Base-by-base conservation (phyloP, 2,888 invertebrate species). In the Acleris sparsana region DNA sequence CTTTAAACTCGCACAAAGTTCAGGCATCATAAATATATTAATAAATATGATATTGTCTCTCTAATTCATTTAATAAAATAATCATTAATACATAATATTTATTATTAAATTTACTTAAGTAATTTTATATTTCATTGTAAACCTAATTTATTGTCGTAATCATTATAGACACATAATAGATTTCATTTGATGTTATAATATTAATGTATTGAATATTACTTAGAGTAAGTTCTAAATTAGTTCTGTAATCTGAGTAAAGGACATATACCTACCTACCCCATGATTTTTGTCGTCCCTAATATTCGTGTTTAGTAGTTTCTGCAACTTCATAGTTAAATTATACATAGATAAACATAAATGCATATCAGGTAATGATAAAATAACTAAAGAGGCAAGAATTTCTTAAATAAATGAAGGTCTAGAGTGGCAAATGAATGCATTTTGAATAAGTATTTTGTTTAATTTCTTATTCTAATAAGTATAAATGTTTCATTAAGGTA, bases 71-170 rank as follows among this genome's bases (percentile, higher is more conserved):
- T 89, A 80, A 85, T 86, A 86, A 80, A 89, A 86, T 92, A 90
- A 89, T 91, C 88, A 77, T 73, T 78, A 66, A 62, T 61, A 62
- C 62, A 66, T 66, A 82, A 88, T 92, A 92, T 91, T 92, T 92
- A 92, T 92, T 91, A 87, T 87, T 88, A 90, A 79, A 88, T 88
- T 88, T 91, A 91, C 89, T 90, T 92, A 90, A 90, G 80, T 86
- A 66, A 66, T 89, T 88, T 90, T 86, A 82, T 80, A 80, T 87
- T 86, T 87, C 81, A 86, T 83, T 78, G 80, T 86, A 84, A 86
- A 84, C 85, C 88, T 91, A 89, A 90, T 92, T 92, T 90, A 91
- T 90, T 89, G 80, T 86, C 82, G 82, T 90, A 89, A 88, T 89
- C 87, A 83, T 87, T 82, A 87, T 88, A 89, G 88, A 83, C 82